Percentiles rank a stretch among this genome's conserved stretches.
Evolutionary conservation across 2,797 vertebrate species (phyloP).

Genomic region (Microcaecilia unicolor): DNA sequence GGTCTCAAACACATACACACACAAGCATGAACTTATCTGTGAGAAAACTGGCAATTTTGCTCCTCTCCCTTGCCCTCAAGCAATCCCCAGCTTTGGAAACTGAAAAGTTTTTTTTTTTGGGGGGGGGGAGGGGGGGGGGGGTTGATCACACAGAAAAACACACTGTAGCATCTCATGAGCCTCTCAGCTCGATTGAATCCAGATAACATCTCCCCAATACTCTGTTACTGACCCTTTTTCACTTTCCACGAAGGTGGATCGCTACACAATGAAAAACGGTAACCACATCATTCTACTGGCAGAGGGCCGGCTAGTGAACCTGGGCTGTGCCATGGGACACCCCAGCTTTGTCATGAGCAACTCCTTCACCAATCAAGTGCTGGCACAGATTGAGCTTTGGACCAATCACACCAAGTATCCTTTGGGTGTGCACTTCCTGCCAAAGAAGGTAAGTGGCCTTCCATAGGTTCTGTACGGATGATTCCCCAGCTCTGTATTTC

Average conservation of each 20-base stretch:
- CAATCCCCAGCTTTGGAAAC: too few species aligned
- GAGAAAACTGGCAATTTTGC: too few species aligned
- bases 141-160: too few species aligned
- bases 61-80: background rate
- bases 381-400: conserved; percentile 97
- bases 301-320: conserved; percentile 87
- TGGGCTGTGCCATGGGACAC: conserved; percentile 95
- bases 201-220: too few species aligned
- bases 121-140: too few species aligned
- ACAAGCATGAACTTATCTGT: too few species aligned
- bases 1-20: too few species aligned
- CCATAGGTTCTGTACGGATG: background rate
- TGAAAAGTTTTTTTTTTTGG: too few species aligned
- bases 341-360: conserved; percentile 98
- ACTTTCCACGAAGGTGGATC: conserved; percentile 75
- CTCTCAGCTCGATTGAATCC: too few species aligned
- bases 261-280: conserved; percentile 76
- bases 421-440: conserved; percentile 88
- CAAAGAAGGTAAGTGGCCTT: conserved; percentile 95
- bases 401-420: conserved; percentile 79
- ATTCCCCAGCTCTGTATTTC: too few species aligned
- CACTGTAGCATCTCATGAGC: too few species aligned
- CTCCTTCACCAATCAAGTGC: conserved; percentile 96
- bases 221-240: background rate
- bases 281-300: conserved; percentile 83